A percentile compares a stretch with the other conserved stretches of the same genome.
Conservation (phyloP, 2,888 invertebrate genomes). For the Lymantria monacha region DNA sequence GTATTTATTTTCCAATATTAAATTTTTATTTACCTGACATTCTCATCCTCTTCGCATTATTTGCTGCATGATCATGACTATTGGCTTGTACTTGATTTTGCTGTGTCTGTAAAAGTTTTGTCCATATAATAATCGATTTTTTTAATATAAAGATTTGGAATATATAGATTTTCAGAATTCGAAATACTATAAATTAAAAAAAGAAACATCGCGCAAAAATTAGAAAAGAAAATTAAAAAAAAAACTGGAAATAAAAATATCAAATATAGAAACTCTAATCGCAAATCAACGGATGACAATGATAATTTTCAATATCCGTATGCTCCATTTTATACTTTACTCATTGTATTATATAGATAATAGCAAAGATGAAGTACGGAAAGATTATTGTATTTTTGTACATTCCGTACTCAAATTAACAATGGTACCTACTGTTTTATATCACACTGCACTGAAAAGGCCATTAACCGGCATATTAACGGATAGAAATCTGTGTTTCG, state of each 20-base stretch:
- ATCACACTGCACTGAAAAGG: slow-evolving; percentile 9
- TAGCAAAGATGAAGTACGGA: background rate
- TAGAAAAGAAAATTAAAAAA: background rate
- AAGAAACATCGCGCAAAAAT: background rate
- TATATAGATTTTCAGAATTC: background rate
- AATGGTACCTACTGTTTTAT: slow-evolving; percentile 8
- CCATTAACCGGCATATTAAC: slow-evolving; percentile 4
- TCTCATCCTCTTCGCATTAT: slow-evolving; percentile 79
- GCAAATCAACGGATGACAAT: background rate
- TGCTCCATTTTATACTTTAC: background rate
- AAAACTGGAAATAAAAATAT: background rate
- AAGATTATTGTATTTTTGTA: slow-evolving; percentile 8
- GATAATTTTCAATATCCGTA: background rate
- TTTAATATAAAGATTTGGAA: background rate
- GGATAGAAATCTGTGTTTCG: slow-evolving; percentile 9
- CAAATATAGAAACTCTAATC: background rate
- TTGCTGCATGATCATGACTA: slow-evolving; percentile 79
- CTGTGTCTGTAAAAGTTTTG: slow-evolving; percentile 62
- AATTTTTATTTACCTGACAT: slow-evolving; percentile 59
- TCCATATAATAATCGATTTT: slow-evolving; percentile 1
- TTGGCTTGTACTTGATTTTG: slow-evolving; percentile 77
- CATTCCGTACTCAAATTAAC: slow-evolving; percentile 6
- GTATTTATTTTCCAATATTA: background rate
- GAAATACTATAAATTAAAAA: background rate
- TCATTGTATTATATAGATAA: slow-evolving; percentile 5